Evolutionary conservation across 2,888 invertebrate species (phyloP).

Genomic region (Biston stratarius): DNA sequence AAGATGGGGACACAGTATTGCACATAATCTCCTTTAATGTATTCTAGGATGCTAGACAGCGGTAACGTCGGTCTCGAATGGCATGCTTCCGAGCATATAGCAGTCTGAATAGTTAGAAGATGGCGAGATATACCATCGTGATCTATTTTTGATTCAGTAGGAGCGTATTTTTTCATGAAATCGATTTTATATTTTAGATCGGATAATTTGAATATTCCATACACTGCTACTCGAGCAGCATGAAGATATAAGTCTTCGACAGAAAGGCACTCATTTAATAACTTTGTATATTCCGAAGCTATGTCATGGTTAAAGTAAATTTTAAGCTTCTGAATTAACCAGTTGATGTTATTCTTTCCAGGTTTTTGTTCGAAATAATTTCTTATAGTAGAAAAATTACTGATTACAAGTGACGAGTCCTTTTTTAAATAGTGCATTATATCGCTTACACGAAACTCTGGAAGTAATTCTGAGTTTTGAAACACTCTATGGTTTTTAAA

Average conservation of each 20-base stretch:
- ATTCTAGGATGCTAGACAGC: conserved; percentile 51
- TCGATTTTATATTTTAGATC: conserved; percentile 50
- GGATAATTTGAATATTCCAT: conserved; percentile 58
- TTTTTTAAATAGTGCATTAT: conserved; percentile 31
- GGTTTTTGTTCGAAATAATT: conserved; percentile 11
- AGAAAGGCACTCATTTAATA: conserved; percentile 31
- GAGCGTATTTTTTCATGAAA: conserved; percentile 59
- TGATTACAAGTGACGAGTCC: conserved; percentile 29
- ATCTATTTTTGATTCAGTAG: conserved; percentile 58
- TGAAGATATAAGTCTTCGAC: conserved; percentile 20
- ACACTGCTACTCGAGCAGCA: conserved; percentile 46
- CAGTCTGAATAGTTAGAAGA: conserved; percentile 55
- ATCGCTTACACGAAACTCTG: conserved; percentile 4
- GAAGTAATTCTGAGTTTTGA: not conserved
- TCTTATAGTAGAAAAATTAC: conserved; percentile 30
- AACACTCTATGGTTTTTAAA: conserved; percentile 10
- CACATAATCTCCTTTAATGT: conserved; percentile 65
- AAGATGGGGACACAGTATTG: conserved; percentile 61
- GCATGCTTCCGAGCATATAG: conserved; percentile 60
- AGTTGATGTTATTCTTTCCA: conserved; percentile 15
- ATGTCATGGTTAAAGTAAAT: conserved; percentile 33
- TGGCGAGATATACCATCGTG: conserved; percentile 48
- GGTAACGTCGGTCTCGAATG: conserved; percentile 64
- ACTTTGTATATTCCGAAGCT: conserved; percentile 27
- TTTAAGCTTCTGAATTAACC: conserved; percentile 27